Percentiles rank a stretch among this genome's conserved stretches.
phyloP scores from a whole-genome alignment of 2,797 vertebrate genomes.

The Xyrichtys novacula region DNA sequence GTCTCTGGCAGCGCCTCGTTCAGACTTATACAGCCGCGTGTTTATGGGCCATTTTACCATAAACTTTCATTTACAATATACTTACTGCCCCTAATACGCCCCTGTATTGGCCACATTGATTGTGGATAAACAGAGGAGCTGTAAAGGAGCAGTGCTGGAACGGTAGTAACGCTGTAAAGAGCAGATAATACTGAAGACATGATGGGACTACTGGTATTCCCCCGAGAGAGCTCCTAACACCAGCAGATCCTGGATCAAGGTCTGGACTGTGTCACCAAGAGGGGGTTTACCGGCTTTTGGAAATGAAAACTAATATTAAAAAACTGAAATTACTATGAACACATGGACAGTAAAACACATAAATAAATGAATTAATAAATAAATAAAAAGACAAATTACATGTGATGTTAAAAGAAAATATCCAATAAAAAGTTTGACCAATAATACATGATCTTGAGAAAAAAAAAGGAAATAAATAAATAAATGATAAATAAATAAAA shows the following conservation, averaged over 20 bases:
- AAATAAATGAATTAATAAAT: no score
- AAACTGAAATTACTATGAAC: no score
- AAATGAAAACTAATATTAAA: no score
- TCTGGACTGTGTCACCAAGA: background rate
- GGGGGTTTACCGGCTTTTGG: no score
- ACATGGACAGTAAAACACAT: no score
- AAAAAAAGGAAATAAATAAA: no score
- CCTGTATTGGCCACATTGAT: conserved; percentile 79
- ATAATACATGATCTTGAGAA: no score
- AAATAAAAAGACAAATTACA: no score
- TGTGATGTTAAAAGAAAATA: no score
- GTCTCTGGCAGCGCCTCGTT: conserved; percentile 38
- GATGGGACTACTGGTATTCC: conserved; percentile 71
- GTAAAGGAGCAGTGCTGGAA: conserved; percentile 80
- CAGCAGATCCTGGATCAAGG: rapidly evolving
- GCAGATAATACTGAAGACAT: conserved; percentile 68
- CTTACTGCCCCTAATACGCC: conserved; percentile 81
- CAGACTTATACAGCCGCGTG: conserved; percentile 72
- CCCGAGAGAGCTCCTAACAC: background rate
- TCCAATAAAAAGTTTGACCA: no score
- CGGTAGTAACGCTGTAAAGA: conserved; percentile 72
- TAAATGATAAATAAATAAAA: no score
- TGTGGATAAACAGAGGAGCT: conserved; percentile 83
- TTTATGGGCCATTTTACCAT: conserved; percentile 88
- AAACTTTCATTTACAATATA: conserved; percentile 86